Percentiles rank a stretch among this genome's conserved stretches.
These are phyloP conservation scores for Nibea albiflora DNA, from an alignment of 2,113 vertebrate genomes.

Conservation along the genomic window DNA sequence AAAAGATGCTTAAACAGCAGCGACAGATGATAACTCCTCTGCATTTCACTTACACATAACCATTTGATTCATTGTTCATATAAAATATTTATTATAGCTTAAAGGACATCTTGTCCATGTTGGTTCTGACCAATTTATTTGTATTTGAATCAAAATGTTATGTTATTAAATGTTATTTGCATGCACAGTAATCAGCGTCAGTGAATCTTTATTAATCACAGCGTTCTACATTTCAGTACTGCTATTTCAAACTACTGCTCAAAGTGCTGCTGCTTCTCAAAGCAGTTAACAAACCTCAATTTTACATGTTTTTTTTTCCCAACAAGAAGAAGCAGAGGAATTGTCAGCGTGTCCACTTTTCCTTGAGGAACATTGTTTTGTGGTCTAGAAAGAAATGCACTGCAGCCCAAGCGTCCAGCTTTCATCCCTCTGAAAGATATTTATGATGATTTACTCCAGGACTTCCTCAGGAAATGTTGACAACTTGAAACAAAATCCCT, in stretches of 20 bases:
- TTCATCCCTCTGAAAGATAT: slow-evolving; percentile 69
- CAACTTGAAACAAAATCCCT: slow-evolving; percentile 78
- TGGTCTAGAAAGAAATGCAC: slow-evolving; percentile 19
- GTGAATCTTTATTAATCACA: background rate
- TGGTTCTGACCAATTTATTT: background rate
- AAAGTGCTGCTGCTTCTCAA: no score
- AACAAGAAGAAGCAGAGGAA: slow-evolving; percentile 18
- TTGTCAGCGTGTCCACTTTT: slow-evolving; percentile 18
- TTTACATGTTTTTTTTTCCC: background rate
- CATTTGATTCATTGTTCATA: background rate
- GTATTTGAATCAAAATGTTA: background rate
- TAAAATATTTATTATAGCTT: background rate
- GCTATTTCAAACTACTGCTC: background rate
- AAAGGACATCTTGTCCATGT: background rate
- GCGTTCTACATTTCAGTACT: background rate
- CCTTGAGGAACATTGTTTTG: slow-evolving; percentile 38
- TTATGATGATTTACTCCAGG: slow-evolving; percentile 76
- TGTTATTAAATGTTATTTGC: slow-evolving; percentile 13
- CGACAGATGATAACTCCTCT: no score
- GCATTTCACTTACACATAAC: no score
- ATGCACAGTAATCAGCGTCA: background rate
- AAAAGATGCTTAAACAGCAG: background rate
- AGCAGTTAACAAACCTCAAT: background rate
- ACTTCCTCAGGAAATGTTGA: slow-evolving; percentile 83
- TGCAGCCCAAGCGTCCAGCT: slow-evolving; percentile 36